Base-by-base conservation (phyloP, 2,113 vertebrate genomes). In the Cyanoliseus patagonus region DNA sequence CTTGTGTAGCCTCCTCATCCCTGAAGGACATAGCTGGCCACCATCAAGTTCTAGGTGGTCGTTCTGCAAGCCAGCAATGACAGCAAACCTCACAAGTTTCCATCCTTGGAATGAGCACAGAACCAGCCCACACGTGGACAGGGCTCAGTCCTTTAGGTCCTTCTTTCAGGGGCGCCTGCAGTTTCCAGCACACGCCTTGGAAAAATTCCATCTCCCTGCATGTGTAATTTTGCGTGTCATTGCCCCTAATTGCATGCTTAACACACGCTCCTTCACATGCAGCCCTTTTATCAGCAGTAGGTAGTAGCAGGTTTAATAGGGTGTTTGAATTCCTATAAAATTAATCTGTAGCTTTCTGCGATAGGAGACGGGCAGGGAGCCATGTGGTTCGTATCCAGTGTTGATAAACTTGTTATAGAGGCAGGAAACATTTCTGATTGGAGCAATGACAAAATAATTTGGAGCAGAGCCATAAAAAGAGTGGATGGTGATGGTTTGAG, bases 241-340 rank as follows among this genome's bases (percentile, higher is more conserved):
- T 97, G 95, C 88, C 90, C 88, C 57, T 97, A 94, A 97, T 95
- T 92, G 94, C 88, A 61, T 78, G 90, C 94, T 96, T 92, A 95
- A 95, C 92, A 74, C 64, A 67, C 61, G 3, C 83, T 55, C 88
- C 55, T 73, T 94, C 94, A 70, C 95, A 95, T 35, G 76, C 82
- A 92, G 79, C 85, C 91, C 83, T 95, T 96, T 92, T 92, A 95
- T 95, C 96, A 92, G 91, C 96, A 91, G 94, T 95, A 95, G 95
- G 94, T 95, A 96, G 90, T 79, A 95, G 88, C 86, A 91, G 95
- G 94, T 97, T 97, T 97, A 97, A 97, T 96, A 96, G 95, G 88
- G 96, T 96, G 95, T 97, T 97, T 96, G 97, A 91, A 95, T 97
- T 91, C 95, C 97, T 97, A 95, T 97, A 97, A 97, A 97, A 97